A percentile compares a stretch with the other conserved stretches of the same genome.
Evolutionary conservation across 2,888 invertebrate genomes (phyloP).

Genomic region (Cheilosia pagana): DNA sequence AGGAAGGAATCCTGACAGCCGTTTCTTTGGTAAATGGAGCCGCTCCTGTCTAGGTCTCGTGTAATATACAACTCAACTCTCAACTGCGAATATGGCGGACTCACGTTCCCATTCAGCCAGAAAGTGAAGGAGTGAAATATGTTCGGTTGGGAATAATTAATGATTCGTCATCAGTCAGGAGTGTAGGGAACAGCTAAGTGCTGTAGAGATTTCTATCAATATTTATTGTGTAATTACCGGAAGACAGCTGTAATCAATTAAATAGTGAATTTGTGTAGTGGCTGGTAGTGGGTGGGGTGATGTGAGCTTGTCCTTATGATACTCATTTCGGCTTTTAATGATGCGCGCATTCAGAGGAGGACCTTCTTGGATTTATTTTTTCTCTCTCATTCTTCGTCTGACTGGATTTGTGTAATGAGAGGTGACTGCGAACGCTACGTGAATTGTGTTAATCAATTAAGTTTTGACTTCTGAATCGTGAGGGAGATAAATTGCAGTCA

Average conservation of each 20-base stretch:
- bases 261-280: conserved; percentile 49
- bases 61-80: conserved; percentile 1
- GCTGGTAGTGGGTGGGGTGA: conserved; percentile 22
- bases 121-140: conserved; percentile 47
- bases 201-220: conserved; percentile 71
- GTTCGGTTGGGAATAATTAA: conserved; percentile 67
- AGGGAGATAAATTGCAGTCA: too few species aligned
- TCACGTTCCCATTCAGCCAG: conserved; percentile 44
- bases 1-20: conserved; percentile 46
- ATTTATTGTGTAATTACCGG: conserved; percentile 74
- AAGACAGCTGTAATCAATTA: conserved; percentile 72
- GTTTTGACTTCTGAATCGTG: not conserved
- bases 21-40: not conserved
- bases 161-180: conserved; percentile 71
- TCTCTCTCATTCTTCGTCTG: not conserved
- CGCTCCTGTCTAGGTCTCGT: not conserved
- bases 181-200: conserved; percentile 54
- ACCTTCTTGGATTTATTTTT: not conserved
- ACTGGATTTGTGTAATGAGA: not conserved
- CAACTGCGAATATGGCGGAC: conserved; percentile 50
- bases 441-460: not conserved
- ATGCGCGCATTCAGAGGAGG: conserved; percentile 33
- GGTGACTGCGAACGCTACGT: not conserved
- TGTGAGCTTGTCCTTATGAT: conserved; percentile 24
- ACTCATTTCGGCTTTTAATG: conserved; percentile 47